Base-by-base conservation (phyloP, 2,888 invertebrate genomes). In the Lottia scabra region DNA sequence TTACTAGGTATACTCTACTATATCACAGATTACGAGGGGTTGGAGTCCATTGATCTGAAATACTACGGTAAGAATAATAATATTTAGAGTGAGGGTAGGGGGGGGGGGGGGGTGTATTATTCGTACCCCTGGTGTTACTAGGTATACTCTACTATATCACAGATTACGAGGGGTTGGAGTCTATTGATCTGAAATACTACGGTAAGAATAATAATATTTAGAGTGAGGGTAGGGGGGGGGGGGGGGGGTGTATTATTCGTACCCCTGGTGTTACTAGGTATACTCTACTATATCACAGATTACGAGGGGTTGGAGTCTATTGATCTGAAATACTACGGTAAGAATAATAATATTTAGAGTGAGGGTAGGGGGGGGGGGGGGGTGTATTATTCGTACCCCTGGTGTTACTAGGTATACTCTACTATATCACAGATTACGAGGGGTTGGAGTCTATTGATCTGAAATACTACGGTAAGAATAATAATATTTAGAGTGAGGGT, bases 281-380 rank as follows among this genome's bases (percentile, higher is more conserved):
- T 84, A 23, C 74, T 85, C 63, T 72, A 76, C 72, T 71, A 81
- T 65, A 75, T 82, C 19, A 76, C 71, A 38, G 74, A 76, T 38
- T 76, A 78, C 71, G 73, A 56, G 56, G 71, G 78, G 0, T 72
- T 77, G 46, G 70, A 65, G 19, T 79, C 83, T 71, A 78, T 87
- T 67, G 74, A 87, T 71, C 82, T 84, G 56, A 75, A 77, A 67
- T 72, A 83, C 75, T 86, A 85, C 75, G 85, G 87, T 86, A 78
- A 77, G 30, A 30, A 30, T 30, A 30, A 4, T 30, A 2, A 30
- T 30, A 30, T 30, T 30, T 5, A 30, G 30, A 5, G 30, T 30
- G 30, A 5, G 30, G 30, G 30, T 23, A 2, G 43, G 30, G 30
- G 30, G 2, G 30, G 27, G 78, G 77, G 48, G 78, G 80, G 44